phyloP scores from a whole-genome alignment of 64 coral and sea anemone species.

The Platygyra sinensis region DNA sequence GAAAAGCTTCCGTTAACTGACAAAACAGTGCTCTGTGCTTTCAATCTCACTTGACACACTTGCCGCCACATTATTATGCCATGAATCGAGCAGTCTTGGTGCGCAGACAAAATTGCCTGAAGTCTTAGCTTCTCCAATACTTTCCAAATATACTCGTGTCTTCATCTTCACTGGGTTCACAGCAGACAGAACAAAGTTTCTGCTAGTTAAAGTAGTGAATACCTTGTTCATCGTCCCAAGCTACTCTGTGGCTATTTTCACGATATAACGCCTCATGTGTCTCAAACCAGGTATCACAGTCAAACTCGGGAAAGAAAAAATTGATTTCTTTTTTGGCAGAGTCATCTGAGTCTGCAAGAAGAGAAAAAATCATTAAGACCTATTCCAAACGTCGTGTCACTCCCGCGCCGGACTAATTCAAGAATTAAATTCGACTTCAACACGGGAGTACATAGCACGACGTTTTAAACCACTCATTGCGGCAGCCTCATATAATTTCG shows the following conservation, averaged over 20 bases:
- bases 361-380: neutral
- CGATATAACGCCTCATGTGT: constrained; percentile 16
- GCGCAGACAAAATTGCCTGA: too few species aligned
- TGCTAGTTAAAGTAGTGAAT: neutral
- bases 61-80: too few species aligned
- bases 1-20: too few species aligned
- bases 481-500: too few species aligned
- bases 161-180: neutral
- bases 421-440: too few species aligned
- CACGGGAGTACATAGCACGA: too few species aligned
- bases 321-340: constrained; percentile 88
- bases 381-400: neutral
- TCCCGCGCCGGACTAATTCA: neutral
- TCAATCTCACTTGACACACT: too few species aligned
- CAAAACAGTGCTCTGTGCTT: too few species aligned
- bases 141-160: too few species aligned
- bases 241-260: neutral
- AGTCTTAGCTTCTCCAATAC: neutral
- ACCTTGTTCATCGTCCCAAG: constrained; percentile 9
- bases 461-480: too few species aligned
- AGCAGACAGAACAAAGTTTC: neutral
- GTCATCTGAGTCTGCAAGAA: constrained; percentile 82
- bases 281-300: constrained; percentile 16
- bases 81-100: too few species aligned
- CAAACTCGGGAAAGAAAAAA: constrained; percentile 90